Evolutionary conservation across 2,888 invertebrate genomes (phyloP), one percentile per base, ranked within the genome.

Genomic region (Aleiodes leptofemur): DNA sequence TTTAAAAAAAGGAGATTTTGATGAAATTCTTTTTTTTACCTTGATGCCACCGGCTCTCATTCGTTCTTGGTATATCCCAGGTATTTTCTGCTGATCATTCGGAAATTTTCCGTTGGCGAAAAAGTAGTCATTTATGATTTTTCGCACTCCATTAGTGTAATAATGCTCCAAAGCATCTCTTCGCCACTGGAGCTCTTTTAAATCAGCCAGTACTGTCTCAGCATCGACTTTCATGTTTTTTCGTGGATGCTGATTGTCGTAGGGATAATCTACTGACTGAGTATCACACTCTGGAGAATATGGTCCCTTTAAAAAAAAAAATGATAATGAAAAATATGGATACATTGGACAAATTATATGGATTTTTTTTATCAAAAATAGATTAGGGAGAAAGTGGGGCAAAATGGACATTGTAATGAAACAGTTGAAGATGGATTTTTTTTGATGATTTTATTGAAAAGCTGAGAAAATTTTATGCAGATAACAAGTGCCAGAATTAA

Each of bases 171-270:
- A 77, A 3, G 80, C 71, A 64, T 86, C 85, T 4, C 85, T 73
- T 13, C 81, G 79, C 16, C 83, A 78, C 64, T 86, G 86, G 0
- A 86, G 78, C 61, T 86, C 84, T 61, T 81, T 83, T 5, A 86
- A 55, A 31, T 51, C 78, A 13, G 82, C 80, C 16, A 86, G 69
- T 43, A 80, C 83, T 51, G 80, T 81, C 77, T 80, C 66, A 13
- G 84, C 83, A 4, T 79, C 11, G 4, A 82, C 77, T 7, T 77
- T 73, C 14, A 59, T 76, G 51, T 74, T 74, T 69, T 74, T 64
- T 3, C 68, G 76, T 34, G 59, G 53, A 55, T 73, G 50, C 61
- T 69, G 64, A 5, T 61, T 69, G 57, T 72, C 68, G 16, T 68
- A 53, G 23, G 72, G 55, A 6, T 74, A 38, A 13, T 61, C 23